phyloP scores from a whole-genome alignment of 2,888 invertebrate species.

The Diaprepes abbreviatus region DNA sequence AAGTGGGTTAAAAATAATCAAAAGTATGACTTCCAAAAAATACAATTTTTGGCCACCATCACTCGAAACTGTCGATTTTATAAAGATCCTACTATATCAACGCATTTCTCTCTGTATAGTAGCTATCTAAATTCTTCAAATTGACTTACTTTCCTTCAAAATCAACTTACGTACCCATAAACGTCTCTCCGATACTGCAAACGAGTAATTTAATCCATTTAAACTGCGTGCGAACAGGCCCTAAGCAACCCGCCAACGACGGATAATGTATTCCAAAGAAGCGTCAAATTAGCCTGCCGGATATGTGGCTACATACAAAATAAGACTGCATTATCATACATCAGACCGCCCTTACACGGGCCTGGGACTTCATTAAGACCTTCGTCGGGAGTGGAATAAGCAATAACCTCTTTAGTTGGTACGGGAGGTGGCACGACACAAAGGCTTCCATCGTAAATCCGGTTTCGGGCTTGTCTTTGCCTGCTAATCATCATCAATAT shows the following conservation, averaged over 20 bases:
- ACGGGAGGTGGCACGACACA: slow-evolving; percentile 40
- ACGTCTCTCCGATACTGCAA: background rate
- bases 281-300: slow-evolving; percentile 26
- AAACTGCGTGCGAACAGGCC: slow-evolving; percentile 7
- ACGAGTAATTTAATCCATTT: slow-evolving; percentile 12
- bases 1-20: too few relatives aligned
- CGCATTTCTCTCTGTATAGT: too few relatives aligned
- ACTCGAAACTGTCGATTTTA: too few relatives aligned
- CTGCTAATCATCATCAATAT: slow-evolving; percentile 48
- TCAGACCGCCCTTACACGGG: slow-evolving; percentile 34
- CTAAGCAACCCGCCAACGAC: background rate
- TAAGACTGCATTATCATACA: slow-evolving; percentile 38
- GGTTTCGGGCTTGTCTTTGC: slow-evolving; percentile 42
- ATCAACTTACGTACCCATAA: slow-evolving; percentile 1
- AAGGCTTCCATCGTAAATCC: slow-evolving; percentile 41
- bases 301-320: slow-evolving; percentile 39
- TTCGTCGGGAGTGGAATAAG: slow-evolving; percentile 44
- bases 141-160: background rate
- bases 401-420: slow-evolving; percentile 46
- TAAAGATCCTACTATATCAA: too few relatives aligned
- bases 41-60: too few relatives aligned
- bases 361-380: slow-evolving; percentile 46
- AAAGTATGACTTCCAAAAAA: too few relatives aligned
- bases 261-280: slow-evolving; percentile 24
- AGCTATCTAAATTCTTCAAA: too few relatives aligned